Evolutionary conservation across 2,888 invertebrate species (phyloP), one percentile per base, ranked within the genome.

Genomic region (Malthinus flaveolus): DNA sequence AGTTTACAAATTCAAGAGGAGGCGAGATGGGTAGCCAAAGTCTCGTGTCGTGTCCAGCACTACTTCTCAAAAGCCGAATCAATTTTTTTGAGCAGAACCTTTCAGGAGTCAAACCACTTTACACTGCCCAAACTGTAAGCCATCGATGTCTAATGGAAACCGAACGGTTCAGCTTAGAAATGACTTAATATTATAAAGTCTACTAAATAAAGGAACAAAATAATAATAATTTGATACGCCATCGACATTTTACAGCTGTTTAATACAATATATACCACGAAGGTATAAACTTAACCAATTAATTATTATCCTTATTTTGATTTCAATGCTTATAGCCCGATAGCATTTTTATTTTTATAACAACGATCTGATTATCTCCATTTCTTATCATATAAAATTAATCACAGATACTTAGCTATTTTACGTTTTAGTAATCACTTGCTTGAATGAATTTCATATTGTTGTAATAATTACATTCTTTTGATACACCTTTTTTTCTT

Each of bases 241-340:
- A 56, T 60, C 56, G 42, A 49, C 44, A 56, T 49, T 45, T 44
- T 44, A 6, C 53, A 56, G 49, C 52, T 56, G 49, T 44, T 52
- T 45, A 61, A 23, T 23, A 23, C 5, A n/a, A n/a, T 23, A 5
- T 23, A 3, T 23, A 23, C 5, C 23, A 23, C 23, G 23, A 47
- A 63, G 63, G 59, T 53, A 61, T 56, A 59, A 35, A 50, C 59
- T 59, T 62, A 49, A 49, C 62, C 66, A 67, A 68, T 68, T 68
- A 68, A 68, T 68, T 68, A 68, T 68, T 68, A 66, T 60, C 62
- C 59, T 55, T 3, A 23, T 23, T 23, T 23, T 23, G 5, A 23
- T 2, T 2, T 23, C 5, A 23, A 23, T 63, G 68, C 66, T 65
- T 63, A 62, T 47, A 66, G 64, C 65, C 56, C 56, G 61, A 61